Evolutionary conservation across 2,888 invertebrate species (phyloP).

Genomic region (Beris morrisii): DNA sequence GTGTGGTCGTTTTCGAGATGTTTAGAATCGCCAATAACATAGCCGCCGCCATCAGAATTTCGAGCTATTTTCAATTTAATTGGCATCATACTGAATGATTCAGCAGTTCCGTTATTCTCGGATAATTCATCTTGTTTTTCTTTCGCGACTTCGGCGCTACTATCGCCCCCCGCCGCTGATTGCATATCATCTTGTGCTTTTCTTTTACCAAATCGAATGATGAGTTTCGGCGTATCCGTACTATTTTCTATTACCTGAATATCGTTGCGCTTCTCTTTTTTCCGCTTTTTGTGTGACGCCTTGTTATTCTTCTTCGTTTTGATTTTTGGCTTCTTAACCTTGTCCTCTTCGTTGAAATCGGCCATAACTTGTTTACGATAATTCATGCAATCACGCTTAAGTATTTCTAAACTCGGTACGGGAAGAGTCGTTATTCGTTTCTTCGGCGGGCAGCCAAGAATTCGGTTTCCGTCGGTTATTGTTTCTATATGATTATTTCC

Average conservation of each 20-base stretch:
- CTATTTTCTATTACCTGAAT: constrained; percentile 59
- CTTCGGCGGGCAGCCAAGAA: constrained; percentile 74
- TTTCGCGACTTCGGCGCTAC: constrained; percentile 9
- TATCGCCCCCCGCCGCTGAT: not conserved
- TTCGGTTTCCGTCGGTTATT: constrained; percentile 43
- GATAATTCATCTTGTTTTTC: constrained; percentile 50
- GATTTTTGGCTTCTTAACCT: constrained; percentile 53
- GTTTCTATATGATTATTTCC: constrained; percentile 61
- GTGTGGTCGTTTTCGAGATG: not conserved
- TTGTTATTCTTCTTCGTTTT: constrained; percentile 52
- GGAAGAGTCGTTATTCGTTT: constrained; percentile 68
- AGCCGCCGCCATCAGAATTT: constrained; percentile 74
- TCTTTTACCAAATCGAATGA: constrained; percentile 66
- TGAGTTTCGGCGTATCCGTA: constrained; percentile 71
- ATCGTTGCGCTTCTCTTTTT: constrained; percentile 63
- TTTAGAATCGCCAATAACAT: constrained; percentile 48
- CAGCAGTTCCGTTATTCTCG: constrained; percentile 58
- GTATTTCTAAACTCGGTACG: constrained; percentile 75
- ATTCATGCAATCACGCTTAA: constrained; percentile 85
- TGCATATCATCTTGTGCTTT: constrained; percentile 48
- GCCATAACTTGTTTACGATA: constrained; percentile 83
- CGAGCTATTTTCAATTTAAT: constrained; percentile 80
- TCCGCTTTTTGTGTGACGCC: constrained; percentile 56
- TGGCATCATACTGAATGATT: constrained; percentile 67
- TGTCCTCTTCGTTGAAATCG: constrained; percentile 72